Conservation (phyloP, 2,888 invertebrate species). For the Metacarcinus magister region DNA sequence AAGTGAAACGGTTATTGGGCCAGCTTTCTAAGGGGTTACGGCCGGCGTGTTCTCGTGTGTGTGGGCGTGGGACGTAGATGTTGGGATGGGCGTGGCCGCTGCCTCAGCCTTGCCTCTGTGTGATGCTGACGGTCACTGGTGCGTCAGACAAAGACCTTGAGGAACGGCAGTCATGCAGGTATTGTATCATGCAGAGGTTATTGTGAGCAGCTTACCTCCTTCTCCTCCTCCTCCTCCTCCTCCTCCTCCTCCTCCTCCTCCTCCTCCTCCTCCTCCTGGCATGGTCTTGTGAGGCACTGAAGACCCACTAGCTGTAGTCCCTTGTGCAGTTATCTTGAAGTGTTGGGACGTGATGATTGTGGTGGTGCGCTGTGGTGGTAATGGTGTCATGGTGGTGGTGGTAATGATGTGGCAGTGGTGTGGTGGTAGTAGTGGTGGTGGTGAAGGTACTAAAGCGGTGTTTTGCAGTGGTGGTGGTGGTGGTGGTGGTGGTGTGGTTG, state of each 20-base stretch:
- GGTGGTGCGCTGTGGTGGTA: constrained; percentile 22
- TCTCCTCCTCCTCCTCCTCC: constrained; percentile 11
- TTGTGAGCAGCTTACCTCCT: background rate
- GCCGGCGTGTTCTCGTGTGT: background rate
- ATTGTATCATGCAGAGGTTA: background rate
- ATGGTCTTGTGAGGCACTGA: too few relatives aligned
- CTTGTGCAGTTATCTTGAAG: background rate
- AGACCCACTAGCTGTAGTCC: background rate
- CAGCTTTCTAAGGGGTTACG: background rate
- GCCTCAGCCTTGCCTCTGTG: background rate
- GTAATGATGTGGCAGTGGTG: constrained; percentile 1
- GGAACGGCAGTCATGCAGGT: too few relatives aligned
- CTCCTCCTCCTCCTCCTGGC: constrained; percentile 53
- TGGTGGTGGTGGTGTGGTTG: background rate
- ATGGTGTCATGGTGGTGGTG: background rate
- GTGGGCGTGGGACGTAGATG: background rate
- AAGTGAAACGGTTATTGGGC: constrained; percentile 45
- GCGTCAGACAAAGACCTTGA: background rate
- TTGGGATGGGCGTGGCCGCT: background rate
- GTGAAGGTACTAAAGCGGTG: background rate
- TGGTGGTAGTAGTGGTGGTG: background rate
- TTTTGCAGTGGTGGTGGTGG: background rate
- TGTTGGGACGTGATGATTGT: background rate
- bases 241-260: constrained; percentile 30
- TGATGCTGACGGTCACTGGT: background rate